Conservation (phyloP, 2,888 invertebrate genomes). For the Ectropis crepuscularia region DNA sequence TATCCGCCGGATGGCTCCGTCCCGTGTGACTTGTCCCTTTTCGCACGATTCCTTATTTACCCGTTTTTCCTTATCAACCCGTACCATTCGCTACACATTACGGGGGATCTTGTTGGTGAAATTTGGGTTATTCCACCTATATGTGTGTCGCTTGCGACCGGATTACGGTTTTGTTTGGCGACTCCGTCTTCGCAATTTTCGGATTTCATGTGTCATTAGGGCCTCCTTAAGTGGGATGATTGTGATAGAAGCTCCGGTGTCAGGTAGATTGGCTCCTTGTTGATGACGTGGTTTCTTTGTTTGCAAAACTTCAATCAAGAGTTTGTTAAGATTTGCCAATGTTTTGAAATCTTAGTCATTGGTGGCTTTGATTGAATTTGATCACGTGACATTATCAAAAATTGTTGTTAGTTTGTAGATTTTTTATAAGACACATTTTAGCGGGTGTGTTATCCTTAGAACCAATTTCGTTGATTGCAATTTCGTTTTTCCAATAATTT, state of each 20-base stretch:
- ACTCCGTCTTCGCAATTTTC: slow-evolving; percentile 57
- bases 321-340: neutral
- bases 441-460: too few species aligned
- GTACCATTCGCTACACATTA: slow-evolving; percentile 78
- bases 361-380: too few species aligned
- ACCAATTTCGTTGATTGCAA: too few species aligned
- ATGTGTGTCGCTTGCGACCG: slow-evolving; percentile 51
- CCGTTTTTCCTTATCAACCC: slow-evolving; percentile 81
- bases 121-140: slow-evolving; percentile 65
- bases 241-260: slow-evolving; percentile 37
- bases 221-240: slow-evolving; percentile 50
- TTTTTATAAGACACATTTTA: too few species aligned
- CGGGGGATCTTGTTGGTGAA: slow-evolving; percentile 67
- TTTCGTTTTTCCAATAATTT: too few species aligned
- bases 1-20: slow-evolving; percentile 64
- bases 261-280: slow-evolving; percentile 23
- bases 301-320: slow-evolving; percentile 11
- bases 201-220: slow-evolving; percentile 59
- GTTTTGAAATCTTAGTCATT: too few species aligned
- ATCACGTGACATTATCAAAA: too few species aligned
- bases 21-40: slow-evolving; percentile 65
- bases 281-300: slow-evolving; percentile 24
- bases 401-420: too few species aligned
- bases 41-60: slow-evolving; percentile 77
- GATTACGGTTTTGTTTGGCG: slow-evolving; percentile 61